Evolutionary conservation across 2,888 invertebrate genomes (phyloP).

Genomic region (Acanthosepion esculentum): DNA sequence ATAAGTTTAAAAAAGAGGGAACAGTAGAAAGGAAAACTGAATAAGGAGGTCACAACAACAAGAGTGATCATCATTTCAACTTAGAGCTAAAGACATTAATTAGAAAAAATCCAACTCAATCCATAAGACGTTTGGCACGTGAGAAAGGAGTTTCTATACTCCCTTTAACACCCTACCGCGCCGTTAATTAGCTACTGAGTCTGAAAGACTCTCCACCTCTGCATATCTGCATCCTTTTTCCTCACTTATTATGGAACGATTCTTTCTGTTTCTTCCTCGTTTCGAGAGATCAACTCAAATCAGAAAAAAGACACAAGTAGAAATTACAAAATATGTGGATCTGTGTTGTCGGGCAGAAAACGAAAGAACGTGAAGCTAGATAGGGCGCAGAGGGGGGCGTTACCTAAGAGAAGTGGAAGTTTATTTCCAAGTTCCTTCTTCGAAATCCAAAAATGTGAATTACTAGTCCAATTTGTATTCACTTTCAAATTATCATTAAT

Average conservation of each 20-base stretch:
- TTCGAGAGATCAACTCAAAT: not conserved
- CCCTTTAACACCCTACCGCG: not conserved
- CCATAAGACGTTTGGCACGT: too few species aligned
- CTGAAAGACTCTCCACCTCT: not conserved
- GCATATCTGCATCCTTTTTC: not conserved
- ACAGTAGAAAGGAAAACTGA: too few species aligned
- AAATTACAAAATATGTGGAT: not conserved
- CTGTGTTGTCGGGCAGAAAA: not conserved
- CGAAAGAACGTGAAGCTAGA: not conserved
- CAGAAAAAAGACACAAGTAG: not conserved
- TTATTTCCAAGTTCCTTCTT: not conserved
- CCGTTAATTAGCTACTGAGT: not conserved
- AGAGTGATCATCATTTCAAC: too few species aligned
- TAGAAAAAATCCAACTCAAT: too few species aligned
- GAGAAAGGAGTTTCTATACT: too few species aligned
- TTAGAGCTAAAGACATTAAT: too few species aligned
- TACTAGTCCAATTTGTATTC: not conserved
- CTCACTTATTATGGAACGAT: too few species aligned
- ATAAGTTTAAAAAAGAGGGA: too few species aligned
- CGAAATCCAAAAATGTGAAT: not conserved
- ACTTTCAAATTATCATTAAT: constrained; percentile 6
- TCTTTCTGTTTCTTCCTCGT: not conserved
- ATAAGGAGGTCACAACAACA: too few species aligned
- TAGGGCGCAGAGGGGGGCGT: not conserved
- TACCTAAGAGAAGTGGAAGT: not conserved